Conservation (phyloP, 2,888 invertebrate species). For the Chymomyza caudatula region DNA sequence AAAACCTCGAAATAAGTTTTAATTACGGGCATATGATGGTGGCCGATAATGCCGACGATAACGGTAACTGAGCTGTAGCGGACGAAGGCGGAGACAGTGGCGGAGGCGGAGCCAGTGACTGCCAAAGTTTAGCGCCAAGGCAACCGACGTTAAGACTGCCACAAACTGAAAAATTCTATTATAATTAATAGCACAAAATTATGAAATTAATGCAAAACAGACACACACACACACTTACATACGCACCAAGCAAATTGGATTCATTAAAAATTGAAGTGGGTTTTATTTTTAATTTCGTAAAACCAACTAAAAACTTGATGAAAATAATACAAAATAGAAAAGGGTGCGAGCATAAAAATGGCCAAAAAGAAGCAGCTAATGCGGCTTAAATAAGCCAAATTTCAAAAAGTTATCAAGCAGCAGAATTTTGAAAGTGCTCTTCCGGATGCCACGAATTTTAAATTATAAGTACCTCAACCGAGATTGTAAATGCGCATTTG, state of each 20-base stretch:
- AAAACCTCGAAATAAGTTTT: conserved; percentile 70
- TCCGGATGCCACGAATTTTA: not conserved
- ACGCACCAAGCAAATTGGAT: conserved; percentile 56
- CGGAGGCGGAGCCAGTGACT: not conserved
- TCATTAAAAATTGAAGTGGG: conserved; percentile 71
- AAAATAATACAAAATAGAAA: not conserved
- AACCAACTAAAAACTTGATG: not conserved
- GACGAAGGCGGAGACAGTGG: not conserved
- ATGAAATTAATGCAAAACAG: conserved; percentile 68
- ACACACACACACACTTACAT: conserved; percentile 14
- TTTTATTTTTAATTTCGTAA: conserved; percentile 36
- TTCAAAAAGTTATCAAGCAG: not conserved
- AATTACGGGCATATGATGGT: conserved; percentile 72
- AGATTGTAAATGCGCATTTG: not conserved
- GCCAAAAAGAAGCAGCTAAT: conserved; percentile 30
- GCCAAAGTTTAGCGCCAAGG: conserved; percentile 50
- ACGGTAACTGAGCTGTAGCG: conserved; percentile 21
- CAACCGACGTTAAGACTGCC: conserved; percentile 28
- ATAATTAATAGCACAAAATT: conserved; percentile 70
- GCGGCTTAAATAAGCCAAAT: not conserved
- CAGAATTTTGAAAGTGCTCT: not conserved
- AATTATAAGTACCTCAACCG: not conserved
- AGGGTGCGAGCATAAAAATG: conserved; percentile 52
- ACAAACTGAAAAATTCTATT: conserved; percentile 70
- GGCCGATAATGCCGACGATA: conserved; percentile 59